phyloP scores from a whole-genome alignment of 2,797 vertebrate species.

The Mormyrus hasselquistii region DNA sequence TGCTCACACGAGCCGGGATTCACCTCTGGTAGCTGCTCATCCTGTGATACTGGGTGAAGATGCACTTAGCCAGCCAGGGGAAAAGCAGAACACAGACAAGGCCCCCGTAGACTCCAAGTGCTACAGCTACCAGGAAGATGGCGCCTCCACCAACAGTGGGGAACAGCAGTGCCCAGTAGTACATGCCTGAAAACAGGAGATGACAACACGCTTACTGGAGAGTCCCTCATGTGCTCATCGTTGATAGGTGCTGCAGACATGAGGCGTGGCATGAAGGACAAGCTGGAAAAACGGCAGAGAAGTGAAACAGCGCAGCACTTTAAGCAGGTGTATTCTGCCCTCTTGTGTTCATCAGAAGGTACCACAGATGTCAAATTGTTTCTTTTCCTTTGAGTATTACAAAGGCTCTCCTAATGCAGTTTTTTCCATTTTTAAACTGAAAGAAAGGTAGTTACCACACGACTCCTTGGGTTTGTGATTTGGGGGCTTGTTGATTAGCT shows the following conservation, averaged over 20 bases:
- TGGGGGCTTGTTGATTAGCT: constrained; percentile 53
- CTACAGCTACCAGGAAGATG: constrained; percentile 59
- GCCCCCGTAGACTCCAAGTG: constrained; percentile 61
- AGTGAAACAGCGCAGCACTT: background rate
- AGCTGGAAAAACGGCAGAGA: background rate
- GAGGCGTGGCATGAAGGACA: constrained; percentile 12
- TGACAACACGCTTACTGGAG: background rate
- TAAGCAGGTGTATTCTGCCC: background rate
- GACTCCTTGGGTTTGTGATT: constrained; percentile 61
- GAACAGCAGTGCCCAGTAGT: constrained; percentile 65
- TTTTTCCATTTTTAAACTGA: background rate
- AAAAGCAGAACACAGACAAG: constrained; percentile 59
- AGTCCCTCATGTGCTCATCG: background rate
- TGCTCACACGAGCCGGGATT: background rate
- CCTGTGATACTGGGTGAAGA: constrained; percentile 68
- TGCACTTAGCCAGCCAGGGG: constrained; percentile 64
- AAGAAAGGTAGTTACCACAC: constrained; percentile 46
- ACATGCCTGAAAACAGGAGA: constrained; percentile 51
- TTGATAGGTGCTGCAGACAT: background rate
- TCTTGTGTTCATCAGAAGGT: constrained; percentile 9
- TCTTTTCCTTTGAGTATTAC: background rate
- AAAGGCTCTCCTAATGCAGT: background rate
- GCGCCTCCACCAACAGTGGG: constrained; percentile 57
- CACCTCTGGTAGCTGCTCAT: constrained; percentile 69
- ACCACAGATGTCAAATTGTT: background rate